Percentiles rank a stretch among this genome's conserved stretches.
phyloP scores from a whole-genome alignment of 1,140 invertebrate genomes.

The Ceratina japonica region DNA sequence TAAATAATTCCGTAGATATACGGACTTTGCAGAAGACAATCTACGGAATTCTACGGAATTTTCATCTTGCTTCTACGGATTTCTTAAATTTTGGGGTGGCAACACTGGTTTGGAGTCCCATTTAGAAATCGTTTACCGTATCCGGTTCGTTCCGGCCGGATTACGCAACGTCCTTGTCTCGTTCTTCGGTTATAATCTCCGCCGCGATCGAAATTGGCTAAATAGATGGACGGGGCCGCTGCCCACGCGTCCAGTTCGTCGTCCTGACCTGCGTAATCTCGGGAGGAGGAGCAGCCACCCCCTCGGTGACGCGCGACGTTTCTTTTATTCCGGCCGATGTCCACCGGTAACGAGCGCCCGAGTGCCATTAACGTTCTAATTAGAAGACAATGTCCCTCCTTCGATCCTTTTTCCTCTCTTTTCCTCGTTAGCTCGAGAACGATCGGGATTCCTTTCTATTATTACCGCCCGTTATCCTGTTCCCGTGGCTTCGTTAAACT shows the following conservation, averaged over 20 bases:
- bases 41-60: no score
- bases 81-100: no score
- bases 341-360: neutral
- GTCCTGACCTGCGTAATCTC: conserved; percentile 1
- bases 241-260: neutral
- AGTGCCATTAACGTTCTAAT: conserved; percentile 21
- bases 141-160: neutral
- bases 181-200: neutral
- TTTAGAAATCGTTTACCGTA: no score
- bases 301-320: neutral
- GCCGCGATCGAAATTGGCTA: neutral
- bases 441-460: neutral
- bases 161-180: neutral
- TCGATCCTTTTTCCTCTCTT: neutral
- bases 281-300: no score
- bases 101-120: no score
- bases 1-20: no score
- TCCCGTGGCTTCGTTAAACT: neutral
- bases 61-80: no score
- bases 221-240: conserved; percentile 1
- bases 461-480: neutral
- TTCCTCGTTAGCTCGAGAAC: neutral
- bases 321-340: neutral
- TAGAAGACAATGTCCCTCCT: neutral
- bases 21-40: no score